Evolutionary conservation across 2,113 vertebrate genomes (phyloP), one percentile per base, ranked within the genome.

Genomic region (Chloebia gouldiae): DNA sequence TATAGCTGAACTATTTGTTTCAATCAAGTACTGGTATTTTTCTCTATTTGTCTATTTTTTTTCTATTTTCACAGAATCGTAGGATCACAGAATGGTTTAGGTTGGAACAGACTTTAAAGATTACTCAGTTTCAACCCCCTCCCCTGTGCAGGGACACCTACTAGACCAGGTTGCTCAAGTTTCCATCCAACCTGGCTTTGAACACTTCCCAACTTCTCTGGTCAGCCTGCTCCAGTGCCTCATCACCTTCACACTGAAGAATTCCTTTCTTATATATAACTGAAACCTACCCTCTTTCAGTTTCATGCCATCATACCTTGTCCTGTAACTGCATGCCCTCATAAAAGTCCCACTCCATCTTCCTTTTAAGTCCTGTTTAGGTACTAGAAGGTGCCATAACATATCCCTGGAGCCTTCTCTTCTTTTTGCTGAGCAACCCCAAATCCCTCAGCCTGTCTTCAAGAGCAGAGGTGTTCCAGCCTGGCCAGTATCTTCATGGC

Each of bases 401-500:
- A 3, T 66, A 21, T 31, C 13, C 13, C 31, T 42, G 30, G 35
- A 30, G 7, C n/a, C 6, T 47, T 64, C 6, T 65, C 11, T 56
- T 25, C 21, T 30, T 76, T 28, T 7, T 50, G 25, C 30, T 42
- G 25, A 66, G 22, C 35, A 42, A 6, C 4, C 4, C 20, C 10
- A 20, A 2, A 16, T 49, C 17, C 23, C 16, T 35, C 9, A 42
- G 11, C 13, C 44, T 59, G 7, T 42, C 7, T 44, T 76, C 16
- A 25, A 57, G 31, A 33, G 51, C 9, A 35, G 17, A 50, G 14
- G 7, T 37, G 9, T 17, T 68, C 11, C 61, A 68, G 31, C 16
- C 28, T 4, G 8, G 4, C 0, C 0, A 25, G 18, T 25, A 51
- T 33, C 33, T 44, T 50, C 14, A 6, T 27, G 53, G 14, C 14